Conservation (phyloP, 2,113 vertebrate genomes). For the Gracilinanus agilis region DNA sequence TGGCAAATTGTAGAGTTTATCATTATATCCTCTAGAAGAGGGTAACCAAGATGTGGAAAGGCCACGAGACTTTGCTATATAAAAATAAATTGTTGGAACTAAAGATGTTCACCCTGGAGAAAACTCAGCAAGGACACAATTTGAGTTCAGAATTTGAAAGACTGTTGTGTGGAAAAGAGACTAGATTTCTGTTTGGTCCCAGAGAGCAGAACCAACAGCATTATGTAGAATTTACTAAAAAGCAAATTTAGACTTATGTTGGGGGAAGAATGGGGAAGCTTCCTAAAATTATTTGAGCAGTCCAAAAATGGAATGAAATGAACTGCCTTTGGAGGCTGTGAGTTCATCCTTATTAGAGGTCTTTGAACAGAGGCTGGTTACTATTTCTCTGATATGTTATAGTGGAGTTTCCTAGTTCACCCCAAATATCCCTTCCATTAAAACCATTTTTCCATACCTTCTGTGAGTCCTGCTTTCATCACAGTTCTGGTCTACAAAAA, state of each 20-base stretch:
- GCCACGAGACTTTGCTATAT: background rate
- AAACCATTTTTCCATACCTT: background rate
- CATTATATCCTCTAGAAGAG: background rate
- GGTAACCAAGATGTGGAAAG: background rate
- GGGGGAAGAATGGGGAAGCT: background rate
- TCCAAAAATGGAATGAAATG: background rate
- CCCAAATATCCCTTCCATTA: background rate
- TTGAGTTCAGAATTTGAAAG: background rate
- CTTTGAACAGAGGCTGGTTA: background rate
- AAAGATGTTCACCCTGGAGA: background rate
- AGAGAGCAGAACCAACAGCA: background rate
- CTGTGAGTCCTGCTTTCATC: background rate
- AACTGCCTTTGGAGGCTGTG: background rate
- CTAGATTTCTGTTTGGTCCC: background rate
- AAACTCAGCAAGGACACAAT: background rate
- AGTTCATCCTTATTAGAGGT: background rate
- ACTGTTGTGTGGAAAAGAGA: background rate
- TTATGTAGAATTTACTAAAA: background rate
- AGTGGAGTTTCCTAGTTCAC: background rate
- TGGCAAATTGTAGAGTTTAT: background rate
- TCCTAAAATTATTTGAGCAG: background rate
- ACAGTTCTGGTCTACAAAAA: background rate
- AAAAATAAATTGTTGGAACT: background rate
- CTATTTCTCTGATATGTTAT: background rate
- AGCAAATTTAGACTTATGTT: background rate